Evolutionary conservation across 2,113 vertebrate species (phyloP), one percentile per base, ranked within the genome.

Genomic region (Grammomys dolichurus): DNA sequence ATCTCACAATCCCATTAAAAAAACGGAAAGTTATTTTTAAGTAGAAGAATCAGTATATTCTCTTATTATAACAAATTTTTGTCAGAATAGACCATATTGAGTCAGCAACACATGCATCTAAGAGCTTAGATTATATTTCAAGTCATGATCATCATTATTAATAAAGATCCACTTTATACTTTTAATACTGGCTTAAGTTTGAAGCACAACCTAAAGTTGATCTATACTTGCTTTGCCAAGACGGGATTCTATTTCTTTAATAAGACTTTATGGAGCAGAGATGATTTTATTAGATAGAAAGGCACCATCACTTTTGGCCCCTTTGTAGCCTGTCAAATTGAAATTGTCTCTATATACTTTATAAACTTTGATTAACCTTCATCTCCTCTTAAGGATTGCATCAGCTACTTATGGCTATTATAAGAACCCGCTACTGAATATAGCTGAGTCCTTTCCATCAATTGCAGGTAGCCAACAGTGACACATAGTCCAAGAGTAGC

Each of bases 1-100:
- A 97, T 98, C 96, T 98, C 98, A 98, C 95, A 96, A 97, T 97
- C 95, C 91, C 97, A 94, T 97, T 91, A 91, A 98, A 92, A 92
- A 95, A 98, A 97, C 95, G 95, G 96, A 80, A 93, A 93, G 90
- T 96, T 98, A 98, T 98, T 98, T 98, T 98, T 98, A 95, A 98
- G 97, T 97, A 95, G 93, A 97, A 60, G 58, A 94, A 97, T 97
- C 90, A 95, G 95, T 91, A 97, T 97, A 90, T 95, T 98, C 93
- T 98, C 96, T 97, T 98, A 95, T 97, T 97, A 95, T 95, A 97
- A 96, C 93, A 97, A 97, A 97, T 93, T 97, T 95, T 89, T 98
- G 97, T 97, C 93, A 98, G 91, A 97, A 97, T 96, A 97, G 96
- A 94, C 91, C 67, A 65, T 87, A 97, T 63, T 85, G 85, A 98